Percentiles rank a stretch among this genome's conserved stretches.
phyloP scores from a whole-genome alignment of 2,888 invertebrate genomes.

The Dynastes hyllus region DNA sequence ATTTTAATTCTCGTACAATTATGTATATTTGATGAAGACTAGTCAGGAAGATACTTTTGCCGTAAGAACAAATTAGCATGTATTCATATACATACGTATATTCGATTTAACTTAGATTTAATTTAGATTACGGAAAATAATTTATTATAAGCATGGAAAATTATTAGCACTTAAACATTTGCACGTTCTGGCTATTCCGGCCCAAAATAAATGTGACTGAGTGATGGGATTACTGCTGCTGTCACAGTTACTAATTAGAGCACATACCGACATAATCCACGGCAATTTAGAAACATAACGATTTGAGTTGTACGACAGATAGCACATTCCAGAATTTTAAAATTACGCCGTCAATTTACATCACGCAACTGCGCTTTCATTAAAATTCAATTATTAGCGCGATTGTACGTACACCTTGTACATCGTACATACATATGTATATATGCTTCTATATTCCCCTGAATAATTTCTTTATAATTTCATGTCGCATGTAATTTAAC shows the following conservation, averaged over 20 bases:
- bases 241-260: constrained; percentile 10
- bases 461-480: constrained; percentile 13
- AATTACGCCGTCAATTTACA: constrained; percentile 13
- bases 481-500: not conserved
- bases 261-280: constrained; percentile 4
- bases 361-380: constrained; percentile 13
- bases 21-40: too few species aligned
- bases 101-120: too few species aligned
- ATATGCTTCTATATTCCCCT: not conserved
- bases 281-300: constrained; percentile 11
- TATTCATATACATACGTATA: too few species aligned
- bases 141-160: too few species aligned
- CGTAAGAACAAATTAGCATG: too few species aligned
- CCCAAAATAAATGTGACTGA: not conserved
- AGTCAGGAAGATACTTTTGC: too few species aligned
- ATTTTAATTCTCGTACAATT: too few species aligned
- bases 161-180: too few species aligned
- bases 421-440: not conserved
- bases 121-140: too few species aligned
- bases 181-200: not conserved
- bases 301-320: constrained; percentile 9
- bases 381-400: constrained; percentile 11
- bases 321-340: constrained; percentile 7
- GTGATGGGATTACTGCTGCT: not conserved
- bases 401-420: not conserved